These are phyloP conservation scores for Anagrus nilaparvatae DNA, from an alignment of 1,140 invertebrate species.

Conservation along the genomic window DNA sequence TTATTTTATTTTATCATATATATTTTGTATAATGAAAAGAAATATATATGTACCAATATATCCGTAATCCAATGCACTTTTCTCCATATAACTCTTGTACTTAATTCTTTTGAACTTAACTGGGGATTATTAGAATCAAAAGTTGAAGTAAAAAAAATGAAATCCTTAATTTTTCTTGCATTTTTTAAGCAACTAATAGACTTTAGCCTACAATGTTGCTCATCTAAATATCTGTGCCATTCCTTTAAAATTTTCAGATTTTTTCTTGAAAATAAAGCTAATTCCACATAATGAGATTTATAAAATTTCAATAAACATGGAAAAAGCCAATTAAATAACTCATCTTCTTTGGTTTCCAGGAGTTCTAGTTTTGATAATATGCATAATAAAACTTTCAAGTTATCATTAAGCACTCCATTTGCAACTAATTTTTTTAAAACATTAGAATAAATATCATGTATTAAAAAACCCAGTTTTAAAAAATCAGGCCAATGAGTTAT, in stretches of 20 bases:
- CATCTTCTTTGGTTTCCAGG: slow-evolving; percentile 18
- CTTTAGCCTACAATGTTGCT: slow-evolving; percentile 15
- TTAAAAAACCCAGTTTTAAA: slow-evolving; percentile 20
- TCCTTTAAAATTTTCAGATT: slow-evolving; percentile 22
- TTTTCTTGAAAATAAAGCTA: slow-evolving; percentile 30
- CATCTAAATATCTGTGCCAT: slow-evolving; percentile 27
- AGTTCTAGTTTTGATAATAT: slow-evolving; percentile 31
- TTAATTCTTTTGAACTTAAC: slow-evolving; percentile 24
- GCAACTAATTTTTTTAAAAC: slow-evolving; percentile 19
- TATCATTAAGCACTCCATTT: slow-evolving; percentile 10
- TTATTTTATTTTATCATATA: neutral
- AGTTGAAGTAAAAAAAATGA: slow-evolving; percentile 21
- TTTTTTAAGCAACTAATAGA: slow-evolving; percentile 15
- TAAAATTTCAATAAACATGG: slow-evolving; percentile 19
- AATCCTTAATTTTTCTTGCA: slow-evolving; percentile 22
- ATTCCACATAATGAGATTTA: slow-evolving; percentile 24
- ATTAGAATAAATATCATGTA: slow-evolving; percentile 25
- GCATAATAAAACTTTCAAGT: slow-evolving; percentile 21
- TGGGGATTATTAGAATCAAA: slow-evolving; percentile 9
- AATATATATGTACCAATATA: slow-evolving; percentile 28
- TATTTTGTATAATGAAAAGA: slow-evolving; percentile 5
- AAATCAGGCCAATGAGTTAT: slow-evolving; percentile 14
- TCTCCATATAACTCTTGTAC: slow-evolving; percentile 21
- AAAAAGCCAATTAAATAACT: slow-evolving; percentile 23
- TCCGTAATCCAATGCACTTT: slow-evolving; percentile 29